Conservation (phyloP, 1,140 invertebrate genomes). For the Zaprionus davidi region DNA sequence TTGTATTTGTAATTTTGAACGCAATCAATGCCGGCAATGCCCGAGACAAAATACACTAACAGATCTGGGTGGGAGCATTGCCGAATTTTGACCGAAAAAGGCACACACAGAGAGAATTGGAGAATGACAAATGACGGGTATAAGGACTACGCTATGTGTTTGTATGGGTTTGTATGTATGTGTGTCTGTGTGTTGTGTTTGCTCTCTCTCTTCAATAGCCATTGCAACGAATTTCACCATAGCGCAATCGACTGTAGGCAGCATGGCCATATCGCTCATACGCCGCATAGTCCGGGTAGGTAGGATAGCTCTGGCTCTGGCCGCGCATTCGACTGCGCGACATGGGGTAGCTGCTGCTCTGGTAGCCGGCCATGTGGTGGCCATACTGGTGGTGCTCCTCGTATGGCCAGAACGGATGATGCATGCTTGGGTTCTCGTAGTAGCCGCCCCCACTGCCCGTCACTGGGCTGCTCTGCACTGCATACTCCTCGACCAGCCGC, state of each 20-base stretch:
- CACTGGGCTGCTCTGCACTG: slow-evolving; percentile 22
- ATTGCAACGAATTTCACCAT: slow-evolving; percentile 71
- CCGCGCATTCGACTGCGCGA: slow-evolving; percentile 53
- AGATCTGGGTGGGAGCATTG: slow-evolving; percentile 52
- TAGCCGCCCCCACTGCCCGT: slow-evolving; percentile 27
- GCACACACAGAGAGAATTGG: slow-evolving; percentile 80
- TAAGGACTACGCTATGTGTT: slow-evolving; percentile 54
- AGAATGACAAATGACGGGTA: slow-evolving; percentile 70
- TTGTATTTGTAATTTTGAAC: slow-evolving; percentile 60
- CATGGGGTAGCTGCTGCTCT: slow-evolving; percentile 31
- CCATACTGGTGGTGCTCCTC: slow-evolving; percentile 40
- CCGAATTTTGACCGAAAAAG: slow-evolving; percentile 80
- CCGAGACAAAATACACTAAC: slow-evolving; percentile 46
- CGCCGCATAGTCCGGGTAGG: slow-evolving; percentile 73
- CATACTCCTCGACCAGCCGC: slow-evolving; percentile 64
- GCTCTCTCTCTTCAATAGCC: slow-evolving; percentile 55
- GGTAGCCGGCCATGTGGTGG: slow-evolving; percentile 19
- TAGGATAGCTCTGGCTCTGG: slow-evolving; percentile 33
- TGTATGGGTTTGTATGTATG: slow-evolving; percentile 2
- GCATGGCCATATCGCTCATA: slow-evolving; percentile 76
- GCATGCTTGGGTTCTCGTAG: slow-evolving; percentile 45
- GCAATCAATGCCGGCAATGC: slow-evolving; percentile 60
- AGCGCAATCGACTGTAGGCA: slow-evolving; percentile 60
- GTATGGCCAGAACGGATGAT: slow-evolving; percentile 51
- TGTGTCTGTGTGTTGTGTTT: neutral